Evolutionary conservation across 2,113 vertebrate species (phyloP).

Genomic region (Myanophis thanlyinensis): DNA sequence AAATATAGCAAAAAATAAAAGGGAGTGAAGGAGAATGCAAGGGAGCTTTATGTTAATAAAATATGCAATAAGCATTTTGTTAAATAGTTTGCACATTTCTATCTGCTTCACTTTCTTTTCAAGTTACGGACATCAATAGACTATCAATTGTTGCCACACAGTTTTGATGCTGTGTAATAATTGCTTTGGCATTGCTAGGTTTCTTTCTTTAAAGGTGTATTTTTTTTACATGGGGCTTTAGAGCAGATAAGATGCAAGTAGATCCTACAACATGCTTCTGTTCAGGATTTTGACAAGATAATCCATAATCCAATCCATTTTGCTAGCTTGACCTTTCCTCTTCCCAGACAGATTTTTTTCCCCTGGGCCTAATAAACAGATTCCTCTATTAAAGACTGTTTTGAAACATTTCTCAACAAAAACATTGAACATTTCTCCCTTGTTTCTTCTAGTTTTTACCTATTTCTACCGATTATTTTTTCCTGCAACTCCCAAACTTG

Average conservation of each 20-base stretch:
- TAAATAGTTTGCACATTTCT: background rate
- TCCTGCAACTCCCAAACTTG: background rate
- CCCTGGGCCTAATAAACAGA: background rate
- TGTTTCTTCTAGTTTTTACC: background rate
- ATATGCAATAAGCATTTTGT: background rate
- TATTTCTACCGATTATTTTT: background rate
- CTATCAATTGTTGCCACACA: background rate
- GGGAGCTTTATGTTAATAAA: background rate
- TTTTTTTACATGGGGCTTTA: background rate
- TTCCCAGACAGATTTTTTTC: background rate
- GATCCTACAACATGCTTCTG: background rate
- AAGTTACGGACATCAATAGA: background rate
- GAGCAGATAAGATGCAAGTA: background rate
- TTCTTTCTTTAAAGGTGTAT: background rate
- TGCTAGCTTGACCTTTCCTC: background rate
- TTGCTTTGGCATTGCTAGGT: background rate
- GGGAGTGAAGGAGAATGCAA: background rate
- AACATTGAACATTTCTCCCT: background rate
- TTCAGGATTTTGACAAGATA: background rate
- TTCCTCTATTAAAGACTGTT: background rate
- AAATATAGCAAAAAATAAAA: background rate
- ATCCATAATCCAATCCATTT: background rate
- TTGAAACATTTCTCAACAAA: too few relatives aligned
- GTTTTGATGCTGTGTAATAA: background rate
- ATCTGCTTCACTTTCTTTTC: background rate